Percentiles rank a stretch among this genome's conserved stretches.
Evolutionary conservation across 2,888 invertebrate species (phyloP).

Genomic region (Melipona bicolor): DNA sequence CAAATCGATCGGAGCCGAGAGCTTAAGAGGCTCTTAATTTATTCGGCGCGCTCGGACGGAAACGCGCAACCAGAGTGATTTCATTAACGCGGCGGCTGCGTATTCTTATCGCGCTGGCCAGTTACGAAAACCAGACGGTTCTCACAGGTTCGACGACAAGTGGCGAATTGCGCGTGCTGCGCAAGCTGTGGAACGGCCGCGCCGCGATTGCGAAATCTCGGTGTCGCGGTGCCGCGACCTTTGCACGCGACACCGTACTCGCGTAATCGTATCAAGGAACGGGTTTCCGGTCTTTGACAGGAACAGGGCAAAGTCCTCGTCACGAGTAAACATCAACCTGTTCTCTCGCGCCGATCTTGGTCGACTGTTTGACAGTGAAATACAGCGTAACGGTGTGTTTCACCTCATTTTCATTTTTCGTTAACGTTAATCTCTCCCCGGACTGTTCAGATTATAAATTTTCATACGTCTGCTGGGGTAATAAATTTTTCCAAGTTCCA

Average conservation of each 20-base stretch:
- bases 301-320: constrained; percentile 1
- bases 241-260: constrained; percentile 54
- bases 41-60: constrained; percentile 38
- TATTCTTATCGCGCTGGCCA: constrained; percentile 30
- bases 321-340: constrained; percentile 1
- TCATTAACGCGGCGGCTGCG: constrained; percentile 40
- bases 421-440: no score
- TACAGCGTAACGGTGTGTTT: background rate
- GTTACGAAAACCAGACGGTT: constrained; percentile 53
- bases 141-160: constrained; percentile 41
- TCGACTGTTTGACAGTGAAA: background rate
- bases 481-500: no score
- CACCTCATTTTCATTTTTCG: background rate
- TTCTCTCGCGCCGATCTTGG: background rate
- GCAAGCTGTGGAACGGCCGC: constrained; percentile 23
- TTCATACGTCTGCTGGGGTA: no score
- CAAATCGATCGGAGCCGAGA: constrained; percentile 13
- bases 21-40: constrained; percentile 23
- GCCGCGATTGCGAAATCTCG: constrained; percentile 59
- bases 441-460: no score
- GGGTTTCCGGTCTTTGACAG: constrained; percentile 59
- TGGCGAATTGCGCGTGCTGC: constrained; percentile 36
- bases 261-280: constrained; percentile 51
- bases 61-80: constrained; percentile 42
- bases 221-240: constrained; percentile 64